phyloP scores from a whole-genome alignment of 2,797 vertebrate genomes.

The Diglossa cyanea region DNA sequence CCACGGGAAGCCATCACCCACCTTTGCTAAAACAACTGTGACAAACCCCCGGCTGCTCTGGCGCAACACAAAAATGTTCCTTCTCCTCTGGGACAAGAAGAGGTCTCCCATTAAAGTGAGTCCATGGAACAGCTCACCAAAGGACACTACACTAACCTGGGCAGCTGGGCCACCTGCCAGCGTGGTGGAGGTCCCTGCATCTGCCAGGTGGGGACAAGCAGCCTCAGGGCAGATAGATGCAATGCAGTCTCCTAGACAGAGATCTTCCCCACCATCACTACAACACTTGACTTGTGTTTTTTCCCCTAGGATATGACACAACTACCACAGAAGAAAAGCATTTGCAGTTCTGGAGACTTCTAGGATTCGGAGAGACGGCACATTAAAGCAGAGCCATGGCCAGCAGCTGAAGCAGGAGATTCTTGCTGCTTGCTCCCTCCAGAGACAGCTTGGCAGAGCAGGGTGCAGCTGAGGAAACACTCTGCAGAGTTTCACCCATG shows the following conservation, averaged over 20 bases:
- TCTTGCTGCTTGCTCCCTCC: background rate
- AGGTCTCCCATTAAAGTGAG: background rate
- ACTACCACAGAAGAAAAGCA: background rate
- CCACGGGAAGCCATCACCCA: background rate
- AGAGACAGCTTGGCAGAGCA: background rate
- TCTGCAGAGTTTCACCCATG: background rate
- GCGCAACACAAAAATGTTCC: background rate
- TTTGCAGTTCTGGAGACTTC: background rate
- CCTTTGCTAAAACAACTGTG: background rate
- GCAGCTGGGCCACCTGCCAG: background rate
- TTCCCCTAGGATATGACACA: background rate
- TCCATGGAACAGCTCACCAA: background rate
- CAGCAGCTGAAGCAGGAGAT: background rate
- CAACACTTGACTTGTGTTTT: background rate
- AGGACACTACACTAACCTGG: background rate
- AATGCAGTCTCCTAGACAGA: background rate
- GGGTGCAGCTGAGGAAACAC: background rate
- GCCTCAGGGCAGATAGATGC: background rate
- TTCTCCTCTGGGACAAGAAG: background rate
- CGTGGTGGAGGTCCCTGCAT: fast-evolving
- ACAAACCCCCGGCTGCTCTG: background rate
- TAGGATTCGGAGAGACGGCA: background rate
- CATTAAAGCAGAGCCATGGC: background rate
- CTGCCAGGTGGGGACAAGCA: background rate
- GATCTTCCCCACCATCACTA: background rate